Conservation (phyloP, 2,797 vertebrate species). For the Micromesistius poutassou region DNA sequence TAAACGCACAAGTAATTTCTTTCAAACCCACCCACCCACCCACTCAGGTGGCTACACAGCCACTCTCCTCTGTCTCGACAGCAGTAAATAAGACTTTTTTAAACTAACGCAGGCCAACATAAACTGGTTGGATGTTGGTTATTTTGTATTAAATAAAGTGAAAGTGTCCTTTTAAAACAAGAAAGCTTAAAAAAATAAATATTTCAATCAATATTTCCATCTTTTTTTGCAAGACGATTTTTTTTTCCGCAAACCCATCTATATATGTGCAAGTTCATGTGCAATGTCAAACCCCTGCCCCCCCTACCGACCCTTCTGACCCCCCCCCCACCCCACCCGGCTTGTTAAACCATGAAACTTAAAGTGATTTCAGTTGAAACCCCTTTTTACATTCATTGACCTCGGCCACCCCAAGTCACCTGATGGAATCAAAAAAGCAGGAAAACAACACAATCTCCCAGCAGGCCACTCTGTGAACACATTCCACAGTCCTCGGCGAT, state of each 20-base stretch:
- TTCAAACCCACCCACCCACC: neutral
- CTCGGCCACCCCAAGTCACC: conserved; percentile 49
- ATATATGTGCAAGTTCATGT: conserved; percentile 77
- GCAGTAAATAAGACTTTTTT: conserved; percentile 58
- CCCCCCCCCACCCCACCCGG: conserved; percentile 12
- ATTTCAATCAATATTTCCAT: conserved; percentile 45
- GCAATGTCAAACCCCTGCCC: conserved; percentile 59
- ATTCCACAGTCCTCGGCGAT: conserved; percentile 60
- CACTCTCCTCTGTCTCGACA: conserved; percentile 43
- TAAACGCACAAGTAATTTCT: neutral
- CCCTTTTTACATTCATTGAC: conserved; percentile 70
- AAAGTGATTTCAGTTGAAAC: conserved; percentile 53
- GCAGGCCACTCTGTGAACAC: conserved; percentile 50
- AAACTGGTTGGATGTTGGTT: conserved; percentile 48
- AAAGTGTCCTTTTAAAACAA: conserved; percentile 59
- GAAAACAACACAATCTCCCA: conserved; percentile 52
- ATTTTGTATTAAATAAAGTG: conserved; percentile 61
- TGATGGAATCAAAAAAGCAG: conserved; percentile 63
- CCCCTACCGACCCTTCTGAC: no score
- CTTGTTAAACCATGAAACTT: conserved; percentile 49
- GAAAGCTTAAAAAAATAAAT: conserved; percentile 71
- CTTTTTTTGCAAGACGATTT: conserved; percentile 54
- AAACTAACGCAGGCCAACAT: conserved; percentile 43
- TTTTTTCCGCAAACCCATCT: conserved; percentile 25
- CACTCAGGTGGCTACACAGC: conserved; percentile 18